phyloP scores from a whole-genome alignment of 2,797 vertebrate genomes.

The Eutrigla gurnardus region DNA sequence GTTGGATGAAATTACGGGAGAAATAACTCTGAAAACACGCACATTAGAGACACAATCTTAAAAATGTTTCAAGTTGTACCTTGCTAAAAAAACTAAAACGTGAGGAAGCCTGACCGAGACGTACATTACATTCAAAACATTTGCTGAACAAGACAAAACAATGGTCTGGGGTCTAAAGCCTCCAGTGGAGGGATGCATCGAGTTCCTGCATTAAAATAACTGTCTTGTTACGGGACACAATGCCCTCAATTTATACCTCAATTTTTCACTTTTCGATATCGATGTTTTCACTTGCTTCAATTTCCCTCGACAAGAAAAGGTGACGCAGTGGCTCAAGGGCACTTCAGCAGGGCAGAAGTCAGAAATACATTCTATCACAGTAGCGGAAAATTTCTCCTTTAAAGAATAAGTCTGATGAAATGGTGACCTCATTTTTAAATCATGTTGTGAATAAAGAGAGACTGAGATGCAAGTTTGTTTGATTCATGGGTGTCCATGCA shows the following conservation, averaged over 20 bases:
- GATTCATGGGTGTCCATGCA: too few species aligned
- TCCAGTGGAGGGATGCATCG: constrained; percentile 28
- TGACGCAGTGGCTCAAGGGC: constrained; percentile 27
- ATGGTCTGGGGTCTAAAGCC: background rate
- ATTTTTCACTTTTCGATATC: background rate
- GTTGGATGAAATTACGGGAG: background rate
- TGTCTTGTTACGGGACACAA: background rate
- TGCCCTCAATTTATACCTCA: background rate
- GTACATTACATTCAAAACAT: background rate
- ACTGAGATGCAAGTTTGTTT: background rate
- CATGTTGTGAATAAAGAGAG: too few species aligned
- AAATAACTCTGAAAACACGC: background rate
- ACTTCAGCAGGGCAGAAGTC: constrained; percentile 35
- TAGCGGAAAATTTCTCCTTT: constrained; percentile 8
- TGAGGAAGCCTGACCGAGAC: background rate
- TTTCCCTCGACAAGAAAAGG: background rate
- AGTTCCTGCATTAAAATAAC: background rate
- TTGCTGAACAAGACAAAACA: background rate
- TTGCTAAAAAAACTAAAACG: background rate
- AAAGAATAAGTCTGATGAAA: background rate
- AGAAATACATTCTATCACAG: background rate
- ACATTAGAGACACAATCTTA: background rate
- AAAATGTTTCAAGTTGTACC: too few species aligned
- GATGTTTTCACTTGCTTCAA: background rate
- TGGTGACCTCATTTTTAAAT: background rate